These are phyloP conservation scores for Charanyca ferruginea DNA, from an alignment of 2,888 invertebrate species.

Conservation along the genomic window DNA sequence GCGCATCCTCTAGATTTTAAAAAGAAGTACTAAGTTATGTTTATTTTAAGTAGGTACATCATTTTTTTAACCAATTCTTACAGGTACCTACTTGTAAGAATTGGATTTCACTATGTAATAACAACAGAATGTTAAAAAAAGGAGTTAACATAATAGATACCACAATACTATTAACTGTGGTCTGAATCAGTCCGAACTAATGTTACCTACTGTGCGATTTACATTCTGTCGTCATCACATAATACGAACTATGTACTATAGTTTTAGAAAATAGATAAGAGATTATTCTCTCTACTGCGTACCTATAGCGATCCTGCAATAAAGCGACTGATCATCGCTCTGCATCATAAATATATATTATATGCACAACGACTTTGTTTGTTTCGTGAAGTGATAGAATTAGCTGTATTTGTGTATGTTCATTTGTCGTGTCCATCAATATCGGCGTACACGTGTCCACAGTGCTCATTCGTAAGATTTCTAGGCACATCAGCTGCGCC, in stretches of 20 bases:
- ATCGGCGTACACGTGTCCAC: not conserved
- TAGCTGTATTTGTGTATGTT: conserved; percentile 13
- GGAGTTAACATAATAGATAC: not conserved
- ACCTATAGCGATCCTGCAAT: conserved; percentile 24
- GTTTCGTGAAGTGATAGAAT: conserved; percentile 15
- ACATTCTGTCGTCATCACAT: not conserved
- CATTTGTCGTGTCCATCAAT: not conserved
- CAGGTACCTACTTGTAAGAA: not conserved
- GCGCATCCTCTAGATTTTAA: not conserved
- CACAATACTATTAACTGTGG: not conserved
- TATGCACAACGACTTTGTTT: not conserved
- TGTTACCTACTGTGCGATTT: not conserved
- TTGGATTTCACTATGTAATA: conserved; percentile 2
- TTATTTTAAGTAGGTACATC: too few relatives aligned
- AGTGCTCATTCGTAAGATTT: conserved; percentile 24
- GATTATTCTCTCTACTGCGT: conserved; percentile 28
- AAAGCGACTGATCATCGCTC: conserved; percentile 32
- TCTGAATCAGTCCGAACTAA: not conserved
- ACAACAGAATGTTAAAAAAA: not conserved
- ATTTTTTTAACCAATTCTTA: too few relatives aligned
- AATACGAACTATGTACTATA: conserved; percentile 11
- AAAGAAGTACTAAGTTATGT: conserved; percentile 2
- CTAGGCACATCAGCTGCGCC: conserved; percentile 61
- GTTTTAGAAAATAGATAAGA: conserved; percentile 16
- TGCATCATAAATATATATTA: conserved; percentile 13